Evolutionary conservation across 1,140 invertebrate genomes (phyloP).

Genomic region (Scaptomyza pallida): DNA sequence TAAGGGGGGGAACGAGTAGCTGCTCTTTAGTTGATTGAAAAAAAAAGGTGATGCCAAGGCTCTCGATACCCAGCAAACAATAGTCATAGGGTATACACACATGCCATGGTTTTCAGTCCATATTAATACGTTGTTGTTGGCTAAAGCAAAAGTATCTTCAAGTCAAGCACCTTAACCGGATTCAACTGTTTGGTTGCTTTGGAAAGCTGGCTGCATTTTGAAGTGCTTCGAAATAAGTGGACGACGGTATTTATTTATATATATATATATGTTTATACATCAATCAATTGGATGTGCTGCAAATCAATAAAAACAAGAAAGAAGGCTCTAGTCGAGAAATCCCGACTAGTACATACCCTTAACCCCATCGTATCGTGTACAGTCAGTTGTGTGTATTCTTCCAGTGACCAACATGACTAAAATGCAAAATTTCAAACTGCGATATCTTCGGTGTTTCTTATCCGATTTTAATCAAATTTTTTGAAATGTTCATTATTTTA

Average conservation of each 20-base stretch:
- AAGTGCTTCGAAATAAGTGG: constrained; percentile 3
- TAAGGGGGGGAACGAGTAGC: constrained; percentile 22
- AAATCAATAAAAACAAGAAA: not conserved
- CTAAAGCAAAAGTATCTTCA: not conserved
- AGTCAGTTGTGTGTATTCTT: too few relatives aligned
- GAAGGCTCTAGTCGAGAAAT: too few relatives aligned
- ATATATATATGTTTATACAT: constrained; percentile 1
- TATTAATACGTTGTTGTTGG: not conserved
- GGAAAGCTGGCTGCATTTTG: constrained; percentile 17
- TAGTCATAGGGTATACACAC: not conserved
- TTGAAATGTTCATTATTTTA: too few relatives aligned
- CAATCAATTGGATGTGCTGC: constrained; percentile 16
- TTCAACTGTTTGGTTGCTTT: constrained; percentile 8
- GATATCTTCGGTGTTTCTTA: too few relatives aligned
- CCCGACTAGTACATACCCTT: too few relatives aligned
- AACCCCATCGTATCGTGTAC: too few relatives aligned
- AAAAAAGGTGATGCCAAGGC: constrained; percentile 63
- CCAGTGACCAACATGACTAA: too few relatives aligned
- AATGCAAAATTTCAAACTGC: too few relatives aligned
- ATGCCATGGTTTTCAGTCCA: not conserved
- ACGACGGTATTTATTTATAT: constrained; percentile 6
- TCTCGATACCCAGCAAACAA: constrained; percentile 13
- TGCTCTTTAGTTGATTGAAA: constrained; percentile 80
- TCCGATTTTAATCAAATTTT: too few relatives aligned
- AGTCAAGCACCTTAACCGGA: not conserved